Base-by-base conservation (phyloP, 2,797 vertebrate species). In the Limosa lapponica region DNA sequence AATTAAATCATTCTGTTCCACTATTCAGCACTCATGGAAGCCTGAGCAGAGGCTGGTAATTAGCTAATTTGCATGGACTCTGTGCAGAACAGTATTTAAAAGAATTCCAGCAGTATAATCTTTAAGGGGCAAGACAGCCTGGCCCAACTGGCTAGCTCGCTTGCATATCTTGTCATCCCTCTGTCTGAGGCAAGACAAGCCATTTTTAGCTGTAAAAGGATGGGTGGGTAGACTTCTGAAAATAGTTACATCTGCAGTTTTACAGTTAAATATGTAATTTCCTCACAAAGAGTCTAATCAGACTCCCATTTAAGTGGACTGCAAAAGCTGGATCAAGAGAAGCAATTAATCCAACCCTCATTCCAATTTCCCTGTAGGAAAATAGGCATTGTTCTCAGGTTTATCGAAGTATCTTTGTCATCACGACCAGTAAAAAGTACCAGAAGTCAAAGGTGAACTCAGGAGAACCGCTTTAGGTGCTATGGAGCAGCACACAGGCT, bases 1-100 rank as follows among this genome's bases (percentile, higher is more conserved):
- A 94, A 94, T 79, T 74, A 95, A 96, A 95, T 92, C 73, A 44
- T 94, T 95, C 95, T 87, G 94, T 90, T 95, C 58, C 94, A 85
- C 93, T 81, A 78, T 49, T 90, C 74, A 78, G 83, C 65, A 46
- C 81, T 89, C 83, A 41, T 39, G 64, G 88, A 96, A 87, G 85
- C 61, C 82, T 22, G 59, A 77, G 80, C 39, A 89, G 65, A 72
- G 92, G 77, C 61, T 93, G 93, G 83, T 95, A 90, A 96, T 96
- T 96, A 95, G 84, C 77, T 95, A 34, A 93, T 95, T 95, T 95
- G 30, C 95, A 95, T 87, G 87, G 81, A 85, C 65, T 74, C 77
- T 61, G 37, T 16, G 71, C 79, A 90, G 90, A 90, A 89, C 27
- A 79, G 66, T 82, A 88, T 79, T 96, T 86, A 94, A 93, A 90